Evolutionary conservation across 2,888 invertebrate species (phyloP).

Genomic region (Pristionchus fissidentatus): DNA sequence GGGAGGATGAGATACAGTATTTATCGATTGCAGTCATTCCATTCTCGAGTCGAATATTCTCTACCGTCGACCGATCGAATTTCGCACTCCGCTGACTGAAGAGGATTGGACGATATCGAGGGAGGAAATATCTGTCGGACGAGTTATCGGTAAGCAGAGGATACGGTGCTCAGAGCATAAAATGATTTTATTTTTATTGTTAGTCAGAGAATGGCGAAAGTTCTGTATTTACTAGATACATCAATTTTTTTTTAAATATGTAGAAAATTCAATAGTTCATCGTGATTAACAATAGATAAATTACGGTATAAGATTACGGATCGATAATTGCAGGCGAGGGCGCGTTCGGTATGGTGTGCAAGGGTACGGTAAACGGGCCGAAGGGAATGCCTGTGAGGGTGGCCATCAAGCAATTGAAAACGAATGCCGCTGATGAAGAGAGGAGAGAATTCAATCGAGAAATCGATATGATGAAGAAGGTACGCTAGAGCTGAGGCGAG

Average conservation of each 20-base stretch:
- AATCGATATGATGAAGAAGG: constrained; percentile 67
- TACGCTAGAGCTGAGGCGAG: neutral
- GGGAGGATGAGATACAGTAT: neutral
- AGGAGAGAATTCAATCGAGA: constrained; percentile 61
- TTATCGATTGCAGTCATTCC: constrained; percentile 57
- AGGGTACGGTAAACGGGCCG: constrained; percentile 81
- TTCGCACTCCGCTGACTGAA: constrained; percentile 52
- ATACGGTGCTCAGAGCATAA: neutral
- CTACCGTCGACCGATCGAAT: constrained; percentile 58
- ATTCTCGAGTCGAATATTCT: constrained; percentile 70
- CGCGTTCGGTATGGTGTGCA: constrained; percentile 85
- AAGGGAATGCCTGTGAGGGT: constrained; percentile 80
- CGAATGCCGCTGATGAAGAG: constrained; percentile 78
- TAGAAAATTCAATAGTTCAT: no score
- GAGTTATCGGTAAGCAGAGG: constrained; percentile 60
- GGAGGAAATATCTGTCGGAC: constrained; percentile 64
- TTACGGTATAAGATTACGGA: no score
- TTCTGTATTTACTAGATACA: no score
- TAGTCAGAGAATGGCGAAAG: no score
- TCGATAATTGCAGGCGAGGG: constrained; percentile 83
- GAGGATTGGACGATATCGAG: constrained; percentile 61
- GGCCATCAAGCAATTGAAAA: constrained; percentile 85
- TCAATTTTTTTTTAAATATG: no score
- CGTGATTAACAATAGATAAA: no score
- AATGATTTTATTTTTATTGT: neutral